Percentiles rank a stretch among this genome's conserved stretches.
phyloP scores from a whole-genome alignment of 2,113 vertebrate species.

The Microtus montanus region DNA sequence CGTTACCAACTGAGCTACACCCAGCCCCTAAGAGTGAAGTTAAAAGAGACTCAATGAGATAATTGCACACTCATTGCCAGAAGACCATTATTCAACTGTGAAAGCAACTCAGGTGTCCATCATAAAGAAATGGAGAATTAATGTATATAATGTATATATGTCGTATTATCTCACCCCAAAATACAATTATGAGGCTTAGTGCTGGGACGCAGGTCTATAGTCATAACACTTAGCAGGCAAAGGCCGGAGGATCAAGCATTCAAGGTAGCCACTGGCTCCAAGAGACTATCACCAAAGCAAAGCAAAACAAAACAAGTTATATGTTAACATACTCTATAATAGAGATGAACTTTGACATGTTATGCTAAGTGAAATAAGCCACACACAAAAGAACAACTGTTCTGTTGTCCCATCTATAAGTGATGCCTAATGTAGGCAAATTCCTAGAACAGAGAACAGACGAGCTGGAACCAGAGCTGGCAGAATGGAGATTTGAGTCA shows the following conservation, averaged over 20 bases:
- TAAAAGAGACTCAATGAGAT: background rate
- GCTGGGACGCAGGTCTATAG: background rate
- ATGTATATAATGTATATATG: background rate
- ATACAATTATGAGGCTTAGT: too few species aligned
- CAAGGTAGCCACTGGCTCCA: background rate
- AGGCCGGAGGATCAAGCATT: background rate
- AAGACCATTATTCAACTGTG: background rate
- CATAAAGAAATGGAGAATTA: background rate
- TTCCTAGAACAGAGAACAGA: background rate
- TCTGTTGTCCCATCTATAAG: background rate
- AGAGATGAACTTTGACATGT: background rate
- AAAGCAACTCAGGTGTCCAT: background rate
- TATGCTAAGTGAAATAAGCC: background rate
- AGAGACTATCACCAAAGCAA: background rate
- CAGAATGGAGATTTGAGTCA: background rate
- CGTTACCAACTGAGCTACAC: background rate
- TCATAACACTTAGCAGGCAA: background rate
- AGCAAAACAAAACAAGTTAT: background rate
- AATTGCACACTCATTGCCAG: background rate
- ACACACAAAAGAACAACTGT: background rate
- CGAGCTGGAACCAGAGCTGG: background rate
- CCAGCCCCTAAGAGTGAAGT: too few species aligned
- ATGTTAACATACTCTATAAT: background rate
- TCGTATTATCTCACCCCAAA: background rate
- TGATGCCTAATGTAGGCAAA: background rate